Base-by-base conservation (phyloP, 2,888 invertebrate species). In the Cephus runcator region DNA sequence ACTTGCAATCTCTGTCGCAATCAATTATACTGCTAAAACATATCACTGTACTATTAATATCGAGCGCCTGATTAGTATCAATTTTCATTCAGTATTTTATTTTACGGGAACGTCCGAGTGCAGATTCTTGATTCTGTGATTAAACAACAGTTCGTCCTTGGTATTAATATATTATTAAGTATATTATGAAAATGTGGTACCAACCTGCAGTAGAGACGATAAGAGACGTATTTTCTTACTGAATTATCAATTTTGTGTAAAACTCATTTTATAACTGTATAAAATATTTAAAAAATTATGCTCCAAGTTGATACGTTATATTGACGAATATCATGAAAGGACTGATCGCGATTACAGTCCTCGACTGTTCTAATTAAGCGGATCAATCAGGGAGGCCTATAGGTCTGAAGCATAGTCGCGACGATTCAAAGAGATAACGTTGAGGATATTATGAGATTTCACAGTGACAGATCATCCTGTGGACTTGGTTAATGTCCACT, bases 311-410 rank as follows among this genome's bases (percentile, higher is more conserved):
- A 56, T 56, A 23, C 56, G 6, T 56, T 56, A 23, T 2, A 9
- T 23, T 23, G 56, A 56, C 23, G 56, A 56, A 56, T 56, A 56
- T 56, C 56, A 2, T 23, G 56, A 56, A 23, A 56, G 56, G 56
- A 23, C 23, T 56, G 56, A 9, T 23, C 23, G 56, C 23, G 56
- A 30, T n/a, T 35, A 34, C 30, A 34, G 35, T 30, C 23, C 74
- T 34, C 74, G 35, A 34, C 74, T 34, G n/a, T 33, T 68, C 33
- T 31, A 75, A 75, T 56, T 75, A 23, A 23, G 36, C 74, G 36
- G 36, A 77, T 77, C 77, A 35, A 77, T 77, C 77, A 77, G 77
- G 2, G 56, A 56, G 23, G 23, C 31, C 77, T 69, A 77, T 75
- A 69, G 34, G 15, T 56, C 23, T 56, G 56, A 23, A 76, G 40